Evolutionary conservation across 2,797 vertebrate species (phyloP).

Genomic region (Microhierax caerulescens): DNA sequence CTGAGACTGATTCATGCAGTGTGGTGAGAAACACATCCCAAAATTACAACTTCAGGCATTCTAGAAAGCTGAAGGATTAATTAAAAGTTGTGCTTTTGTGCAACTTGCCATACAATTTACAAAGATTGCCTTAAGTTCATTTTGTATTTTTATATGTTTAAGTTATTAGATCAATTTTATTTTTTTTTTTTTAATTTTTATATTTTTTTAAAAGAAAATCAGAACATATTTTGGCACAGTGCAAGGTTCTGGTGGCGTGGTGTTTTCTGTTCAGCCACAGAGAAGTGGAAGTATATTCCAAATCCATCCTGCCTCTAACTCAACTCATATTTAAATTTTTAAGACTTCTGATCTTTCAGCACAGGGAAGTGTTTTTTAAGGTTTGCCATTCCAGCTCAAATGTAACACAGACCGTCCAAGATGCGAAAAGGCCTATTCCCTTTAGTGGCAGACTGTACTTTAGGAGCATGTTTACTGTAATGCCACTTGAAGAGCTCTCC

Average conservation of each 20-base stretch:
- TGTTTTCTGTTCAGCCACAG: neutral
- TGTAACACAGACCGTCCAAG: neutral
- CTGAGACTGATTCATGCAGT: neutral
- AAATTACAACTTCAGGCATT: neutral
- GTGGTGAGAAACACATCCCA: neutral
- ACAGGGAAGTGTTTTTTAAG: neutral
- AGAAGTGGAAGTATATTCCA: neutral
- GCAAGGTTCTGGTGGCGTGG: rapidly evolving
- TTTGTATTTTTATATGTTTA: neutral
- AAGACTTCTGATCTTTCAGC: neutral
- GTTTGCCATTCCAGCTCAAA: rapidly evolving
- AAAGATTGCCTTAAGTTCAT: neutral
- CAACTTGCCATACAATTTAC: neutral
- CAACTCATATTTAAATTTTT: neutral
- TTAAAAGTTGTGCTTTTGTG: neutral
- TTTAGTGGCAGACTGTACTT: neutral
- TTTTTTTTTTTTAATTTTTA: neutral
- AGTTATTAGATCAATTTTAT: neutral
- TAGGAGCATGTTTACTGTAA: neutral
- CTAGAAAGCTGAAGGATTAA: neutral
- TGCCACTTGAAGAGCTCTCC: neutral
- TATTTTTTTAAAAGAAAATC: neutral
- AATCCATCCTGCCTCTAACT: neutral
- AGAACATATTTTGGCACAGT: neutral
- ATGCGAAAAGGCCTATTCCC: rapidly evolving